Conservation (phyloP, 2,113 vertebrate genomes). For the Lynx canadensis region DNA sequence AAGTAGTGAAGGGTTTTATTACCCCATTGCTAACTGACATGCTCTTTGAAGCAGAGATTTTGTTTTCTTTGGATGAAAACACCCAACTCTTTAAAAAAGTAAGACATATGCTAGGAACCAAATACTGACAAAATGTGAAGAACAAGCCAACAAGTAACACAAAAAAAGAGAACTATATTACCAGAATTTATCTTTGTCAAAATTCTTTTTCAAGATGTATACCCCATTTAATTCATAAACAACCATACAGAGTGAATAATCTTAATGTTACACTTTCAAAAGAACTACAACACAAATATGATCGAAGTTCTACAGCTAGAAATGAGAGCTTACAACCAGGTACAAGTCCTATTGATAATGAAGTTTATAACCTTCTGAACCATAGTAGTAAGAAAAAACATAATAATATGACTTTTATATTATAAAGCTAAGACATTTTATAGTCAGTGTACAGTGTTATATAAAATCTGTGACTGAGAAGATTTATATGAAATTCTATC, state of each 20-base stretch:
- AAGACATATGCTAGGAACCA: background rate
- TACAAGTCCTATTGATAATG: background rate
- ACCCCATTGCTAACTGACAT: background rate
- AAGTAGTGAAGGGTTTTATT: background rate
- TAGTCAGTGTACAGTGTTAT: background rate
- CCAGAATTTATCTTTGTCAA: background rate
- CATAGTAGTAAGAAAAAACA: background rate
- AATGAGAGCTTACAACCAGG: background rate
- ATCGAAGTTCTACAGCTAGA: background rate
- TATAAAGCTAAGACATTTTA: background rate
- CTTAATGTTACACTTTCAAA: background rate
- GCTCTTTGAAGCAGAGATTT: background rate
- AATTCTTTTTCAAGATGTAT: background rate
- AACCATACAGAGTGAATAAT: background rate
- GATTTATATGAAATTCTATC: background rate
- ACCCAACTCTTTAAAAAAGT: background rate
- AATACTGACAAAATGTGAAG: background rate
- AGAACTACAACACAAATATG: background rate
- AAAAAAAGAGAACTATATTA: background rate
- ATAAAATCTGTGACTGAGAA: background rate
- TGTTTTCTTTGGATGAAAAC: background rate
- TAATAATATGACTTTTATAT: background rate
- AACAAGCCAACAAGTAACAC: background rate
- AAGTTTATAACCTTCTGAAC: background rate
- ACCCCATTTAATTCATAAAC: background rate